phyloP scores from a whole-genome alignment of 2,888 invertebrate genomes.

The Strigamia maritima region DNA sequence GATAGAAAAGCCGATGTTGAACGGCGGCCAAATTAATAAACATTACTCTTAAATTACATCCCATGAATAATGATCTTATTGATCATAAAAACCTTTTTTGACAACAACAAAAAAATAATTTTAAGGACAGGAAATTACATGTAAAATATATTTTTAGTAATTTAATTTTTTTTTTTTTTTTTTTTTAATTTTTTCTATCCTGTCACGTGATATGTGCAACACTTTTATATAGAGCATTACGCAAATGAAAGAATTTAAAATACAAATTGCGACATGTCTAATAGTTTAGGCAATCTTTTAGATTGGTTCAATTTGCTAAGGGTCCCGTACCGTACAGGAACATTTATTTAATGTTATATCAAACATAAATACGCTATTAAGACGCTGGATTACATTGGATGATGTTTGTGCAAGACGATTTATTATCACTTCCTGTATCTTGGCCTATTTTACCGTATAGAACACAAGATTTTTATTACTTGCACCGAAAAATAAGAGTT shows the following conservation, averaged over 20 bases:
- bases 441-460: conserved; percentile 13
- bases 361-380: conserved; percentile 1
- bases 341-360: neutral
- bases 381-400: neutral
- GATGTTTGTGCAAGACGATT: conserved; percentile 23
- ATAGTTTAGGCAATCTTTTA: conserved; percentile 19
- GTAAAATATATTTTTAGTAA: conserved; percentile 18
- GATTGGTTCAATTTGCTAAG: conserved; percentile 12
- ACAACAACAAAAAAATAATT: neutral
- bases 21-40: conserved; percentile 24
- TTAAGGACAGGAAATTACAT: conserved; percentile 21
- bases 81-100: conserved; percentile 22
- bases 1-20: neutral
- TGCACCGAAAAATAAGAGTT: conserved; percentile 2
- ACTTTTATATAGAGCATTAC: neutral
- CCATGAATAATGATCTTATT: conserved; percentile 28
- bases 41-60: conserved; percentile 17
- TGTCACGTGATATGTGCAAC: conserved; percentile 4
- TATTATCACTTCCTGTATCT: conserved; percentile 38
- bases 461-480: neutral
- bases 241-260: conserved; percentile 22
- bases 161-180: neutral
- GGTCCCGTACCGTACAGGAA: neutral
- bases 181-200: neutral
- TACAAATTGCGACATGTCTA: conserved; percentile 9